A percentile compares a stretch with the other conserved stretches of the same genome.
These are phyloP conservation scores for Leptopilina syphax DNA, from an alignment of 2,888 invertebrate genomes.

Conservation along the genomic window DNA sequence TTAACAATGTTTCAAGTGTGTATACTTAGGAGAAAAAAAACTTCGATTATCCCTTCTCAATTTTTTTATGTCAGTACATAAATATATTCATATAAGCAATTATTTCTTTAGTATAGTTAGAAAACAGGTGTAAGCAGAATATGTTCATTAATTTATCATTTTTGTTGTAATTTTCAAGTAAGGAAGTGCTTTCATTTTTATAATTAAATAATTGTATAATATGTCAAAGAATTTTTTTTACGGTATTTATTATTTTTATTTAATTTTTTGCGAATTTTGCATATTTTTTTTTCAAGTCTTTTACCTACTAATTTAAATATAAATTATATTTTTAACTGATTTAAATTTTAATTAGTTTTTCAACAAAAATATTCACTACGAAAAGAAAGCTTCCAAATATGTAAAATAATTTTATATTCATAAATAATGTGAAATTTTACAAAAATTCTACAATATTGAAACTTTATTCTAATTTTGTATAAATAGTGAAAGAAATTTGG, in stretches of 20 bases:
- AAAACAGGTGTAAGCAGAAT: neutral
- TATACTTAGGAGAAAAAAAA: neutral
- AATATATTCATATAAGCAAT: neutral
- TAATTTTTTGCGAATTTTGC: too few relatives aligned
- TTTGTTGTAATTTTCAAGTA: neutral
- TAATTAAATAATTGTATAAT: neutral
- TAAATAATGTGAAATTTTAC: neutral
- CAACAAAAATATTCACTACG: too few relatives aligned
- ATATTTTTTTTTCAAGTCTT: too few relatives aligned
- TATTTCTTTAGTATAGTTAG: neutral
- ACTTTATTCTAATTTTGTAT: neutral
- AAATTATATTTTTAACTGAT: too few relatives aligned
- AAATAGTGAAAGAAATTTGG: neutral
- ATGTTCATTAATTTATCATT: neutral
- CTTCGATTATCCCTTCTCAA: constrained; percentile 1
- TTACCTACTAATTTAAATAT: too few relatives aligned
- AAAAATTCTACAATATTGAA: neutral
- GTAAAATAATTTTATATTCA: neutral
- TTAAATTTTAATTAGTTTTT: too few relatives aligned
- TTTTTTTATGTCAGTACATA: neutral
- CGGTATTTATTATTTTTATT: too few relatives aligned
- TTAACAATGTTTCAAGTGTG: neutral
- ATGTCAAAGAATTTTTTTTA: neutral
- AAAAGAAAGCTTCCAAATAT: too few relatives aligned
- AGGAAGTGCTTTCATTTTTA: neutral